Base-by-base conservation (phyloP, 2,113 vertebrate genomes). In the Vanacampus margaritifer region DNA sequence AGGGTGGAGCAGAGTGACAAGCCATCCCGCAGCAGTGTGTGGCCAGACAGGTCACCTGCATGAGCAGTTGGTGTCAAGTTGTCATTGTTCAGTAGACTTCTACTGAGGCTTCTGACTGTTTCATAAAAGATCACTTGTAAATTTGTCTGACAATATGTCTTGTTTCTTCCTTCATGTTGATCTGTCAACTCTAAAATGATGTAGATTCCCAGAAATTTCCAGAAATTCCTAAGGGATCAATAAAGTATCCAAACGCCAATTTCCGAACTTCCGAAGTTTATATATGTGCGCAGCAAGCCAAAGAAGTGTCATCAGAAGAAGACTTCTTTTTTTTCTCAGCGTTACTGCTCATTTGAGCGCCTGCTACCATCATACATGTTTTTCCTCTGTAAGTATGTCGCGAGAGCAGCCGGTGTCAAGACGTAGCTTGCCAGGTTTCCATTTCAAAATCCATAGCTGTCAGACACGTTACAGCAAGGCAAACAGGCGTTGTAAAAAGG, bases 371-470 rank as follows among this genome's bases (percentile, higher is more conserved):
- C 71, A 75, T 75, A 69, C 71, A 56, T 79, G 68, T 70, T 84
- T 82, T 74, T 46, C 50, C 73, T 70, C 48, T 53, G 26, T 57
- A 68, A 83, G 75, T 73, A 75, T 75, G 78, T 77, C 65, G 64
- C 67, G 77, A 72, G 81, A 71, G 72, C 65, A 39, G 68, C 79
- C 74, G 69, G 69, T 64, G 69, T 87, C 90, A 90, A 89, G 90
- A 86, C 87, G 26, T 75, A 72, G 82, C 90, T 87, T 89, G 90
- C 86, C 88, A 88, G 79, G 74, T 89, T 90, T 88, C 86, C 79
- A 83, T 80, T 86, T 76, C 41, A 75, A 37, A 88, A 84, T 82
- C 67, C 76, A 81, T 73, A 70, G 80, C 85, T 83, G 84, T 88
- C 84, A 88, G 87, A 82, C 67, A 65, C 73, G 73, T 71, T 68